A percentile compares a stretch with the other conserved stretches of the same genome.
These are phyloP conservation scores for Crocuta crocuta DNA, from an alignment of 2,113 vertebrate genomes.

Conservation along the genomic window DNA sequence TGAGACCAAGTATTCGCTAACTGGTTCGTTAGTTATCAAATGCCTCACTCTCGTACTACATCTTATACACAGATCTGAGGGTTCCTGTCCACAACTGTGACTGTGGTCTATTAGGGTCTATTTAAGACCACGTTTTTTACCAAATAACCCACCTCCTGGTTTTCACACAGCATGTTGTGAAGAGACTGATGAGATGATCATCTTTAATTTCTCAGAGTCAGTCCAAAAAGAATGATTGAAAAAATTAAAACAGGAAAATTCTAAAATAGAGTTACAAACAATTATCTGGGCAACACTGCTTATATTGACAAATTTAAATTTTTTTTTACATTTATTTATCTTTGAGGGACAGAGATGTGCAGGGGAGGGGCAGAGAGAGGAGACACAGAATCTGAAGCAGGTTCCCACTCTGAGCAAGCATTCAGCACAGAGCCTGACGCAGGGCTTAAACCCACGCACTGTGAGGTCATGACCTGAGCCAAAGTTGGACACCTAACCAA, in stretches of 20 bases:
- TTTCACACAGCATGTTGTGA: background rate
- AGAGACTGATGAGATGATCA: background rate
- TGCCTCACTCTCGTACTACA: background rate
- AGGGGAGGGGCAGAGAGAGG: too few relatives aligned
- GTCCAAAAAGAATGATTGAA: background rate
- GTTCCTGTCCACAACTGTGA: background rate
- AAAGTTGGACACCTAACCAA: too few relatives aligned
- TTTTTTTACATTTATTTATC: too few relatives aligned
- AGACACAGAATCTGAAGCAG: too few relatives aligned
- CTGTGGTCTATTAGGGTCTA: background rate
- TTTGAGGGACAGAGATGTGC: too few relatives aligned
- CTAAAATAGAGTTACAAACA: background rate
- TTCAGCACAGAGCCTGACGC: too few relatives aligned
- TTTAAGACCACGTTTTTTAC: background rate
- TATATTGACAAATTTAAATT: background rate
- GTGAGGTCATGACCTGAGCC: too few relatives aligned
- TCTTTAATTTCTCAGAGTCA: background rate
- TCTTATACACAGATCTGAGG: background rate
- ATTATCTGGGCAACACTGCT: background rate
- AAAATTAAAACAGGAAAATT: background rate
- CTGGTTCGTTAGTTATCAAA: background rate
- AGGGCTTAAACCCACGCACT: too few relatives aligned
- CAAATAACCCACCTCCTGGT: background rate
- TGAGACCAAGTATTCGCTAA: background rate
- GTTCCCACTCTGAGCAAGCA: too few relatives aligned